Conservation (phyloP, 92 coral and sea anemone genomes). For the Umimayanthus kanabou region DNA sequence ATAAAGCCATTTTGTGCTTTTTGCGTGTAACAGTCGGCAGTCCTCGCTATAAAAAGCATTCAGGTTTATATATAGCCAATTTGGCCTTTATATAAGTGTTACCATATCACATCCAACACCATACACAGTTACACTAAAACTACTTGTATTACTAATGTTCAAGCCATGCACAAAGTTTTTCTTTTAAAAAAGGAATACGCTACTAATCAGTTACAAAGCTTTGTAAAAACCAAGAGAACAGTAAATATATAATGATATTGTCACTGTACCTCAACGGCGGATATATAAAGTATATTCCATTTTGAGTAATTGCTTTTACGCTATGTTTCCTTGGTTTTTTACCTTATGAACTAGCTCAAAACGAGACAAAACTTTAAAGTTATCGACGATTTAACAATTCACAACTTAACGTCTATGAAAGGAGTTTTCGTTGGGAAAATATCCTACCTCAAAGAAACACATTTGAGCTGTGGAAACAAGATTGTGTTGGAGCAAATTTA, state of each 20-base stretch:
- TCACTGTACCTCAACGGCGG: no score
- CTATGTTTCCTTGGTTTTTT: no score
- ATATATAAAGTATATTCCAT: no score
- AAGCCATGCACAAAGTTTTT: neutral
- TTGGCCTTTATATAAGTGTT: neutral
- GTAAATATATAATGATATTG: no score
- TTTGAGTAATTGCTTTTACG: no score
- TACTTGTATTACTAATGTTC: neutral
- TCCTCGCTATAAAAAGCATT: neutral
- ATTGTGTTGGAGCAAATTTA: neutral
- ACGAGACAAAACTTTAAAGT: no score
- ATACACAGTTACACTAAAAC: neutral
- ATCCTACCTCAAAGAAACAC: neutral
- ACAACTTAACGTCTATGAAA: no score
- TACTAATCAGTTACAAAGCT: no score
- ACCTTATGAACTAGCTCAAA: neutral
- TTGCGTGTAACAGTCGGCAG: neutral
- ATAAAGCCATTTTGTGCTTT: neutral
- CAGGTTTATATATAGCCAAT: neutral
- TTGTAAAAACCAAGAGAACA: no score
- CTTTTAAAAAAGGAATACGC: no score
- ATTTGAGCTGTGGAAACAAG: neutral
- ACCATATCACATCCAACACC: neutral
- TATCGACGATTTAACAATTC: neutral
- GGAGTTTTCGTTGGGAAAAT: neutral